Evolutionary conservation across 2,113 vertebrate genomes (phyloP), one percentile per base, ranked within the genome.

Genomic region (Halcyon malimbica): DNA sequence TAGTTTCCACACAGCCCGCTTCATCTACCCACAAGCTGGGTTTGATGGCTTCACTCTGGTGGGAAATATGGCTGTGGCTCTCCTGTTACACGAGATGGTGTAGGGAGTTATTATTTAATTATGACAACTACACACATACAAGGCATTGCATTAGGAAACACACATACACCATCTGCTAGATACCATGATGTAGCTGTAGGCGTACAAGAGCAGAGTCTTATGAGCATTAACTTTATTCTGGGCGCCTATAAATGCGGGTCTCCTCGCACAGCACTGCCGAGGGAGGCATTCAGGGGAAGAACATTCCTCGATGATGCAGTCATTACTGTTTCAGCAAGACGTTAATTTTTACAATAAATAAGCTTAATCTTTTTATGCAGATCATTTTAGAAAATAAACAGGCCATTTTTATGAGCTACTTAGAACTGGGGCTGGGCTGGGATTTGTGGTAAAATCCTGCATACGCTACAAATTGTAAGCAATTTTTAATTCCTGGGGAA

Each of bases 151-250:
- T 97, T 95, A 97, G 96, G 93, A 97, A 97, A 93, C 69, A 82
- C 96, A 97, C 94, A 90, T 79, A 94, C 91, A 89, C 98, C 98
- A 97, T 97, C 98, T 98, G 98, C 97, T 97, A 94, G 96, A 63
- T 91, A 94, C 94, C 93, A 90, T 53, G 84, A 96, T 97, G 97
- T 95, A 96, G 97, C 96, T 96, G 96, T 96, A 90, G 97, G 94
- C 74, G 64, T 73, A 57, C 74, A 69, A 83, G 83, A 97, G 81
- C 90, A 53, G 79, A 96, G 88, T 44, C 83, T 94, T 96, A 5
- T 42, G 93, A 97, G 91, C 88, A 94, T 97, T 97, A 97, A 93
- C 97, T 97, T 94, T 89, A 54, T 88, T 80, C 88, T 84, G 71
- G 88, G 90, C 96, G 92, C 13, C 53, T 92, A 64, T 80, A 96